phyloP scores from a whole-genome alignment of 2,113 vertebrate species.

The Myanophis thanlyinensis region DNA sequence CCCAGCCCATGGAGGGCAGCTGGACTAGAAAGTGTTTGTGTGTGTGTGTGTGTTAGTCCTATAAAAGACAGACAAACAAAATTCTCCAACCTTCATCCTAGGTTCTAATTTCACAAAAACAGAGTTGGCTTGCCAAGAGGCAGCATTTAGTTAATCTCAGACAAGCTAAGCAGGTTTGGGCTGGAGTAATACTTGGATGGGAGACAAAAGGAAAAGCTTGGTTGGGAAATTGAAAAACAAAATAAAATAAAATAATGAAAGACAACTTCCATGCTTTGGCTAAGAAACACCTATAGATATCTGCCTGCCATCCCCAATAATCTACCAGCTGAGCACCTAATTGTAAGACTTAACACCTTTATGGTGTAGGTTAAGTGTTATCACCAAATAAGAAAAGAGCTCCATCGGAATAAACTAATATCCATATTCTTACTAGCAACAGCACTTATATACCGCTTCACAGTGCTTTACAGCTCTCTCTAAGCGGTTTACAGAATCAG shows the following conservation, averaged over 20 bases:
- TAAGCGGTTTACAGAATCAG: background rate
- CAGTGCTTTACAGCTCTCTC: no score
- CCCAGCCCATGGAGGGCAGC: background rate
- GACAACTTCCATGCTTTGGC: background rate
- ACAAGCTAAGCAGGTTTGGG: background rate
- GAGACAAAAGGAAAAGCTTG: background rate
- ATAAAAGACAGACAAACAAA: background rate
- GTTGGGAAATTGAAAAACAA: background rate
- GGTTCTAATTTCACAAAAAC: background rate
- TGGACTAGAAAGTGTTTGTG: background rate
- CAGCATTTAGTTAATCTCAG: background rate
- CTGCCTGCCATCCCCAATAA: background rate
- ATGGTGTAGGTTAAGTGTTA: background rate
- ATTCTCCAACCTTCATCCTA: no score
- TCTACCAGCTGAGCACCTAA: background rate
- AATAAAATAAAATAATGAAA: background rate
- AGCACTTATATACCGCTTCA: background rate
- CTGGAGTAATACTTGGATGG: background rate
- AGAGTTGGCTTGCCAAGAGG: background rate
- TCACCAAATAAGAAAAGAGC: background rate
- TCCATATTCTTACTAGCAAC: background rate
- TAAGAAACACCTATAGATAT: background rate
- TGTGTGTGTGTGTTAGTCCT: background rate
- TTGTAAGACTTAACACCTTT: background rate
- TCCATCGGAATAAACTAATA: background rate